These are phyloP conservation scores for Euborellia annulipes DNA, from an alignment of 1,140 invertebrate species.

Conservation along the genomic window DNA sequence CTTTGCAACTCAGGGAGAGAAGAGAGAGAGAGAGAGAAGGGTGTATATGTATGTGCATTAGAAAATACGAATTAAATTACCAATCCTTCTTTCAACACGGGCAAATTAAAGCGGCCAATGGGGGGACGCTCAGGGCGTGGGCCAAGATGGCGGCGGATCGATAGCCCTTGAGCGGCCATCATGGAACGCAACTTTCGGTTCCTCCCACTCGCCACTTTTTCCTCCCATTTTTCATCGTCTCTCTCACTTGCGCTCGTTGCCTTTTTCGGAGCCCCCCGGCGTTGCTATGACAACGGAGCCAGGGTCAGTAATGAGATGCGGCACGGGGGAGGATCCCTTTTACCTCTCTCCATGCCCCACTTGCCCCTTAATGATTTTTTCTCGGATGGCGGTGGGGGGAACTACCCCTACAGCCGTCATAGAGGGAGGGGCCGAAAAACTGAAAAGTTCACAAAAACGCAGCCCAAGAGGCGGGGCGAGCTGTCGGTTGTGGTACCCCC, in stretches of 20 bases:
- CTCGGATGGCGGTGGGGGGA: neutral
- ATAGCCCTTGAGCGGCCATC: neutral
- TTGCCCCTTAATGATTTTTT: neutral
- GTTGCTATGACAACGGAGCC: neutral
- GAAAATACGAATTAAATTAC: too few relatives aligned
- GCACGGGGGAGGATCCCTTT: neutral
- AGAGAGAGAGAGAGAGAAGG: too few relatives aligned
- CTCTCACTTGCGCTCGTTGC: neutral
- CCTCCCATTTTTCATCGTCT: neutral
- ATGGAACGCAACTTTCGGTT: conserved; percentile 6
- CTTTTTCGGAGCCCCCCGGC: neutral
- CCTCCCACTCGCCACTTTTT: neutral
- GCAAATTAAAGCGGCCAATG: neutral
- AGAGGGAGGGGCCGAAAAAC: conserved; percentile 2
- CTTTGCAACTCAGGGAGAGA: too few relatives aligned
- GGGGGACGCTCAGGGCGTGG: neutral
- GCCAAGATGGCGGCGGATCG: conserved; percentile 4
- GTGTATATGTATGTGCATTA: too few relatives aligned
- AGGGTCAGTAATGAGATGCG: conserved; percentile 6
- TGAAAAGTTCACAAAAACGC: conserved; percentile 3
- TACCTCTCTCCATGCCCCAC: neutral
- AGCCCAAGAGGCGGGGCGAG: neutral
- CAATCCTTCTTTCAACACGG: too few relatives aligned
- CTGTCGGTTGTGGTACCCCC: neutral
- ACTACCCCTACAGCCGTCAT: neutral